Base-by-base conservation (phyloP, 2,888 invertebrate genomes). In the Biston stratarius region DNA sequence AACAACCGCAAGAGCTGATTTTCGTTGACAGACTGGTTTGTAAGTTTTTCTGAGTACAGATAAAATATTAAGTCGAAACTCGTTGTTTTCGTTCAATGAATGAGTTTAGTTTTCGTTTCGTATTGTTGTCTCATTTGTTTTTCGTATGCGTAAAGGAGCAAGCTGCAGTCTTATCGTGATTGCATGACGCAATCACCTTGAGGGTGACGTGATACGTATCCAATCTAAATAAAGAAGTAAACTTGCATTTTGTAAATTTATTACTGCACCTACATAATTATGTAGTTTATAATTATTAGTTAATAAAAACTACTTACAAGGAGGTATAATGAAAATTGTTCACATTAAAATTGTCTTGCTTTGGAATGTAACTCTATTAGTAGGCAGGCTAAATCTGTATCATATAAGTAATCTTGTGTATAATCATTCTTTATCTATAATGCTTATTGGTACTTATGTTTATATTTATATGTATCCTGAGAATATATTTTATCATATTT, bases 121-220 rank as follows among this genome's bases (percentile, higher is more conserved):
- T 33, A 3, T 36, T 44, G 14, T 36, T 42, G 62, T 56, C 48
- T 62, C 51, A 12, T 9, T 57, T 48, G 34, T 44, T 36, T 55
- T 49, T 7, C 9, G 5, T 14, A 55, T 51, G 58, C 55, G 57
- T 55, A 49, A 62, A 52, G 10, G 45, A 63, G 49, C n/a, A 11
- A 38, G 15, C 45, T 40, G 15, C 15, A 52, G 7, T 2, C 12
- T 12, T 10, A 36, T n/a, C 49, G 11, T 7, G 38, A 49, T 51
- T 44, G 51, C 44, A n/a, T 56, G 38, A 51, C 38, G 51, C 12
- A 60, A 14, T 66, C 6, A 51, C 61, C 66, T 52, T 59, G 64
- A 36, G 5, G 53, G 24, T 48, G 67, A 55, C 62, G 40, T 44
- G 5, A n/a, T 10, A 11, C 36, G 12, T 6, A 14, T n/a, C 5